phyloP scores from a whole-genome alignment of 2,888 invertebrate genomes.

The Nephrotoma appendiculata region DNA sequence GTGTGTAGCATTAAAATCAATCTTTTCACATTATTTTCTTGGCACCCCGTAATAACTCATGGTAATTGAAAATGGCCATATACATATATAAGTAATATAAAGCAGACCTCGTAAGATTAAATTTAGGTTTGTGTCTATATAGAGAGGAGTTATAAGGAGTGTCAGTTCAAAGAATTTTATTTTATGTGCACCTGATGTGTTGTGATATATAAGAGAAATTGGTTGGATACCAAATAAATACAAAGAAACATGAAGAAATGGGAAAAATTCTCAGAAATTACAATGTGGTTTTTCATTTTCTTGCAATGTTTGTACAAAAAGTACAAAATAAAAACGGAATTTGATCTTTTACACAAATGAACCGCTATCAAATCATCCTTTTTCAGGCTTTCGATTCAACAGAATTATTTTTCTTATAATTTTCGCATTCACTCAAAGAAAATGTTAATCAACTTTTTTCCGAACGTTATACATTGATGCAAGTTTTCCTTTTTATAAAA shows the following conservation, averaged over 20 bases:
- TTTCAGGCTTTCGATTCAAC: not conserved
- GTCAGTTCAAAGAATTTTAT: not conserved
- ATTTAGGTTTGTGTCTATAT: not conserved
- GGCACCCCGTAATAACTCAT: not conserved
- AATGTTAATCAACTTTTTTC: too few species aligned
- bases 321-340: not conserved
- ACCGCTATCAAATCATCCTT: not conserved
- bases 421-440: not conserved
- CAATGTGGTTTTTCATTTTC: not conserved
- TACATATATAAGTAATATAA: not conserved
- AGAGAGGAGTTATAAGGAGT: not conserved
- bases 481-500: too few species aligned
- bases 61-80: not conserved
- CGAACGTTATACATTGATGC: too few species aligned
- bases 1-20: not conserved
- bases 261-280: not conserved
- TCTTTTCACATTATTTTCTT: not conserved
- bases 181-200: not conserved
- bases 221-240: not conserved
- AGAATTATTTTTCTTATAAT: not conserved
- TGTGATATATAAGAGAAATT: not conserved
- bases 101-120: not conserved
- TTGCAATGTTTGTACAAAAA: not conserved
- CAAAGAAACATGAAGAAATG: not conserved
- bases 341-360: not conserved